Base-by-base conservation (phyloP, 2,797 vertebrate species). In the Serranus cabrilla region DNA sequence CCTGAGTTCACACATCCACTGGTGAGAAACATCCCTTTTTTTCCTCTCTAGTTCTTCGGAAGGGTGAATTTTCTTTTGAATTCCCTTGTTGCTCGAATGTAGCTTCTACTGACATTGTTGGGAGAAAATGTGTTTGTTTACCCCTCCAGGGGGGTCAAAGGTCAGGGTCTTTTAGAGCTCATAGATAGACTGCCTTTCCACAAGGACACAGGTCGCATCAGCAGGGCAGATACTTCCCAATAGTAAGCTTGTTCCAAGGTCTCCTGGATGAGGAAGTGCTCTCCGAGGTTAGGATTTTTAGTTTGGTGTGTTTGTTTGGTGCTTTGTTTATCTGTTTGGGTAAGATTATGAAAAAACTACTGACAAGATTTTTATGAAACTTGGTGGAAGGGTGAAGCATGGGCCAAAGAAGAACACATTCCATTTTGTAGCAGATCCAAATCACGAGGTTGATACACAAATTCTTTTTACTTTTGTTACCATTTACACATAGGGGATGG, bases 1-100 rank as follows among this genome's bases (percentile, higher is more conserved):
- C 98, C 98, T 0, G 98, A 98, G 88, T 99, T 99, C 91, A 99
- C 98, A 57, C 97, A 96, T 90, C 92, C 93, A 2, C 89, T 92
- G 93, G 90, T 93, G 87, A 92, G 91, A 79, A 70, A 65, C 25
- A 21, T 17, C 2, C 1, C 8, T 2, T 37, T 27, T 37, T 20
- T 31, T 34, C 17, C 8, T 42, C 39, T 57, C 34, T 20, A 1
- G 40, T 71, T 56, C 54, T 18, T 25, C 42, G 68, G 21, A 77
- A 52, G 1, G 2, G 6, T 60, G 11, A 2, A 4, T 49, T 56
- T 46, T 46, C 0, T 21, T 43, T 21, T 47, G 5, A 2, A 20
- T 43, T 49, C 31, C n/a, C 14, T 34, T 20, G 31, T 43, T 11
- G 2, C 47, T 50, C 7, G 13, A 27, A 21, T 43, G 47, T 21